Base-by-base conservation (phyloP, 1,140 invertebrate species). In the Dinoponera quadriceps region DNA sequence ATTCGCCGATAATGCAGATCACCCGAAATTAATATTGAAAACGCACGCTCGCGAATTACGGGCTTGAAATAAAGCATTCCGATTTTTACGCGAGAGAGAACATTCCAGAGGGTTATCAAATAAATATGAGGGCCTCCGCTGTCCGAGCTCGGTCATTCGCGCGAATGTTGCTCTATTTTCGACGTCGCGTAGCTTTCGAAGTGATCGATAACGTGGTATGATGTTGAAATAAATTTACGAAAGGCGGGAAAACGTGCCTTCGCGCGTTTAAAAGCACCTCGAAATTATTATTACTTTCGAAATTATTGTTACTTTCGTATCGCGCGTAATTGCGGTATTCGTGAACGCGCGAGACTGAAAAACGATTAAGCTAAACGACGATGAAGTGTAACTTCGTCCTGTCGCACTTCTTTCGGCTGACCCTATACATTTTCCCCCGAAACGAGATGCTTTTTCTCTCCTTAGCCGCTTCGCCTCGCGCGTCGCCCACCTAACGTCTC, bases 111-210 rank as follows among this genome's bases (percentile, higher is more conserved):
- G 33, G 33, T 69, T 69, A 71, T 80, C 9, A 80, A 71, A 69
- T 80, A 38, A 80, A 71, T 55, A n/a, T 20, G 44, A 82, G 59
- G 49, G 69, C 18, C 29, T 38, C 51, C 48, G 29, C 20, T 81
- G 13, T 33, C 27, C 33, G 69, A 22, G 5, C 25, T 51, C 25
- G 25, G 44, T 75, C 71, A 22, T 38, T 13, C 33, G 54, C 33
- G 54, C 7, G 48, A 60, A 77, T 86, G 83, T 86, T 83, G 73
- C 69, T 85, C 74, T 87, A 74, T 87, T 87, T 86, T 75, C 60
- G 33, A 65, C 14, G 38, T 38, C 20, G 57, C 22, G 65, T 48
- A 48, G 59, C 5, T 74, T 55, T 38, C 16, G 63, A 65, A 83
- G 38, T 75, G 84, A 68, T 85, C 82, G 86, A 85, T 85, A 87